Conservation (phyloP, 1,140 invertebrate species). For the Akabosia matsudoensis region DNA sequence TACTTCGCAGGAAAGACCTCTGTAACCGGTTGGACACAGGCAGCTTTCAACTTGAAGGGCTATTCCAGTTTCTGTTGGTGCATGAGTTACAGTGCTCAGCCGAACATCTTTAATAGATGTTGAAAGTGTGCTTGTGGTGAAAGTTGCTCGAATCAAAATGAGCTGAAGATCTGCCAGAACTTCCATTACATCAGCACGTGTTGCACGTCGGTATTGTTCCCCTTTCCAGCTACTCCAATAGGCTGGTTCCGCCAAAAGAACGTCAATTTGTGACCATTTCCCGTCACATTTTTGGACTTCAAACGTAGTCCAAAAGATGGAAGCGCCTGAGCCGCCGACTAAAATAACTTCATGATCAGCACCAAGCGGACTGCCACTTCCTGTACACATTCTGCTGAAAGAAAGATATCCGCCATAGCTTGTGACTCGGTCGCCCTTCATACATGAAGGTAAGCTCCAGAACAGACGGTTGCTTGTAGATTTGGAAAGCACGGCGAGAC, state of each 20-base stretch:
- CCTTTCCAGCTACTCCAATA: neutral
- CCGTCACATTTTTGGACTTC: neutral
- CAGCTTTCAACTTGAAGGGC: conserved; percentile 7
- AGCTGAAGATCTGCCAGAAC: conserved; percentile 20
- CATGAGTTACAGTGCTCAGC: neutral
- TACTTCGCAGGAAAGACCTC: conserved; percentile 30
- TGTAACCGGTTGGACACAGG: conserved; percentile 24
- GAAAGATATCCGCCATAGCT: conserved; percentile 29
- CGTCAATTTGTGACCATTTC: neutral
- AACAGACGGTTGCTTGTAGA: neutral
- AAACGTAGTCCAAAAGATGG: conserved; percentile 30
- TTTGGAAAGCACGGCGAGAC: neutral
- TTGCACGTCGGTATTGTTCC: neutral
- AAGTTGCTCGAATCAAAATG: conserved; percentile 26
- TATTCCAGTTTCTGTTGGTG: neutral
- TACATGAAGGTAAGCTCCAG: conserved; percentile 2
- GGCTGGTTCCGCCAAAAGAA: neutral
- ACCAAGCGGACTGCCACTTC: conserved; percentile 1
- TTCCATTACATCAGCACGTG: conserved; percentile 17
- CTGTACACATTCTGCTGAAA: conserved; percentile 18
- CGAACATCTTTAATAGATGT: conserved; percentile 4
- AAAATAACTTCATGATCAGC: conserved; percentile 34
- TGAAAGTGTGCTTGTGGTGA: neutral
- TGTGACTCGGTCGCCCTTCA: conserved; percentile 24
- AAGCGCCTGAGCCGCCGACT: conserved; percentile 22